Base-by-base conservation (phyloP, 2,113 vertebrate genomes). In the Plotosus lineatus region DNA sequence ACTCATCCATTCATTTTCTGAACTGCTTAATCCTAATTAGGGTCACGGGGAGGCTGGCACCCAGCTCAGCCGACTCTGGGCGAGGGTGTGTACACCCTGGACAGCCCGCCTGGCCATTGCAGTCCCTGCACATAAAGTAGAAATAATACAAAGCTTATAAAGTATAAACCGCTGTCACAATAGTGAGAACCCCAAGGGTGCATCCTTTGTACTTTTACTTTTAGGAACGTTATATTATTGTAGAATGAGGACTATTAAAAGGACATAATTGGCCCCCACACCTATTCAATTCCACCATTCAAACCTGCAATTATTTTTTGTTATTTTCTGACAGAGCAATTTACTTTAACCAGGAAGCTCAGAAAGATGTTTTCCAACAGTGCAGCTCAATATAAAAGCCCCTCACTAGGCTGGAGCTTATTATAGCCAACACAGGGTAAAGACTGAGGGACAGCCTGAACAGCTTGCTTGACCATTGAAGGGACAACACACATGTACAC, bases 201-300 rank as follows among this genome's bases (percentile, higher is more conserved):
- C 26, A 28, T 28, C 42, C 66, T 46, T 65, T 68, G 36, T 69
- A 69, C 1, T 12, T 44, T 46, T 48, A 71, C n/a, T 48, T 48
- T 48, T 7, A 31, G 15, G 42, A 72, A 50, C 7, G 31, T 31
- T 69, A 69, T 17, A 48, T 31, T 69, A 69, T 17, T 48, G 26
- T 31, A 69, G 23, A 68, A 42, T n/a, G 8, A 21, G 38, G 10
- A 42, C 65, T 44, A 6, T 42, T 68, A 44, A 26, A n/a, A 3
- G 36, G 36, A 66, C 63, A 66, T 69, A 31, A 31, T 48, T 50
- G 26, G 68, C 48, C 44, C 44, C 44, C 48, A 71, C n/a, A 71
- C 6, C 68, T 48, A 72, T 50, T 50, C 14, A 31, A 31, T 48
- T 17, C 28, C 15, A 19, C 44, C 42, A 10, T 4, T 69, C 23